Evolutionary conservation across 2,888 invertebrate species (phyloP), one percentile per base, ranked within the genome.

Genomic region (Margaritifera margaritifera): DNA sequence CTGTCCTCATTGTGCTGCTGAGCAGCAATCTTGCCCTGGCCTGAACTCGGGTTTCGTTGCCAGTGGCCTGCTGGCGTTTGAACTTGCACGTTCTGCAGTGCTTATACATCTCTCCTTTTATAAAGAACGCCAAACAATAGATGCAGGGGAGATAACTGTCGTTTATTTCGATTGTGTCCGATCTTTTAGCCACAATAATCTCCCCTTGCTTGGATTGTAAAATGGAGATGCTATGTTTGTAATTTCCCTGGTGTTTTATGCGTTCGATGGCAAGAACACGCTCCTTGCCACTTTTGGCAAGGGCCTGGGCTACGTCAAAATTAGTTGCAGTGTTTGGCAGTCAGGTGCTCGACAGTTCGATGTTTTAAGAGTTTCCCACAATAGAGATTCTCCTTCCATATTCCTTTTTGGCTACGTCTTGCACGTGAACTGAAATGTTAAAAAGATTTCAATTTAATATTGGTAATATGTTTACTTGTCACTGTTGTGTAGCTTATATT

Each of bases 111-210:
- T 63, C 53, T 20, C 54, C 25, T 6, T 54, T 25, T 6, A n/a
- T 52, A 19, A 50, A 61, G 42, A 61, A 66, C 19, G 60, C 66
- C 1, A 53, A 60, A 53, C 66, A 61, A n/a, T 25, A 15, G n/a
- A 51, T 53, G 22, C 66, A 66, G 6, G 61, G 66, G n/a, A 66
- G 52, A 51, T 61, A 66, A 11, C 60, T 4, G 8, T 53, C 42
- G 8, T 6, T 4, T 25, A 11, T 52, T 56, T 27, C 25, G 56
- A 1, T 1, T n/a, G 24, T 56, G 20, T 3, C 19, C 20, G 25
- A 56, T 27, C 64, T 64, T 15, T n/a, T 56, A 27, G 56, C n/a
- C 54, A 64, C 56, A 24, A 64, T 25, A 6, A 18, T 54, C 2
- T 31, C n/a, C 6, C 61, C 61, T 19, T 61, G 20, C 2, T 42